phyloP scores from a whole-genome alignment of 1,140 invertebrate species.

The Microplitis demolitor region DNA sequence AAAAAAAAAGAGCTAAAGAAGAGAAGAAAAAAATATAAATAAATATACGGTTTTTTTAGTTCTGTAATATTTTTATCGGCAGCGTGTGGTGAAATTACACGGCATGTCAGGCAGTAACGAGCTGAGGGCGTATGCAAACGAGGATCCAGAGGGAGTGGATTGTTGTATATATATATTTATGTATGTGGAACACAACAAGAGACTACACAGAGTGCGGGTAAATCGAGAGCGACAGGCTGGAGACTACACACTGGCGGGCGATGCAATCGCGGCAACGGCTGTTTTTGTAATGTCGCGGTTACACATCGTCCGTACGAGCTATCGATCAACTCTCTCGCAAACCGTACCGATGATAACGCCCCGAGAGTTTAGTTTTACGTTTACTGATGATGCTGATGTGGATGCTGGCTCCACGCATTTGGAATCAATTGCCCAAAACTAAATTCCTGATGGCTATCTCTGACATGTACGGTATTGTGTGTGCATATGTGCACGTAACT shows the following conservation, averaged over 20 bases:
- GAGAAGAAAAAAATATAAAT: no score
- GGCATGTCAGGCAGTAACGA: not conserved
- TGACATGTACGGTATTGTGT: no score
- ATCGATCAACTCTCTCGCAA: not conserved
- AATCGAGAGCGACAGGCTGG: constrained; percentile 3
- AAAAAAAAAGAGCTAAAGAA: no score
- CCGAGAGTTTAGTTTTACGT: not conserved
- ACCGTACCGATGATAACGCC: not conserved
- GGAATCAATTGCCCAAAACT: not conserved
- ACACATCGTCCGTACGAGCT: not conserved
- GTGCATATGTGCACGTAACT: no score
- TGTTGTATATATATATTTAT: no score
- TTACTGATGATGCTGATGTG: not conserved
- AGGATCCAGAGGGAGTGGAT: not conserved
- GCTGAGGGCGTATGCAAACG: not conserved
- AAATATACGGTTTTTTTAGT: no score
- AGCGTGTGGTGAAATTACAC: no score
- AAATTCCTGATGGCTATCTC: not conserved
- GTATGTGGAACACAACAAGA: not conserved
- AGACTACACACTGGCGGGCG: not conserved
- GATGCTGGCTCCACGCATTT: no score
- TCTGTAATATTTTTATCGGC: no score
- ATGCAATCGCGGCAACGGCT: not conserved
- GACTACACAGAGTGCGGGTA: not conserved
- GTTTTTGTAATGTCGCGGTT: constrained; percentile 14